Evolutionary conservation across 2,113 vertebrate genomes (phyloP), one percentile per base, ranked within the genome.

Genomic region (Ailurus styani): DNA sequence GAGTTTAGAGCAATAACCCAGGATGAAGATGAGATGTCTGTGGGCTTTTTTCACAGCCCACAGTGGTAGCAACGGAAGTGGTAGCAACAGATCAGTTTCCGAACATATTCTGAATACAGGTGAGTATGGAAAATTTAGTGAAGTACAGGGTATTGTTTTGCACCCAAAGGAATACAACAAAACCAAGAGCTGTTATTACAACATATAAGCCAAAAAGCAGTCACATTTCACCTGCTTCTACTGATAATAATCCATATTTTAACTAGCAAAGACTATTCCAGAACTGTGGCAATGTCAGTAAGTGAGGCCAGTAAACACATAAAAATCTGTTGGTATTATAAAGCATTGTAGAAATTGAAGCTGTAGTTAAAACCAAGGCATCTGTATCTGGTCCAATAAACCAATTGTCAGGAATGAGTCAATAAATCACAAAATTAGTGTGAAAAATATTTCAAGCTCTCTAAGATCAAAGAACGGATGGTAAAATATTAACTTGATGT

Each of bases 401-500:
- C 97, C 97, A 64, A 96, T 3, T 57, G 81, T 96, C 86, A 94
- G 78, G 97, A 97, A 73, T 81, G 85, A 97, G 95, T 90, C 81
- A 93, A 93, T 97, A 98, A 86, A 95, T 96, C 94, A 95, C 90
- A 86, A 97, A 98, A 98, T 90, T 68, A 94, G 84, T 50, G 87
- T 96, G 95, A 81, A 96, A 96, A 97, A 98, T 86, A 97, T 85
- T 90, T 75, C 62, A 92, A 55, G 94, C 87, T 97, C 77, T 75
- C 97, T 55, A 82, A 96, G 96, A 98, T 98, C 97, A 97, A 98
- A 98, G 87, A 97, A 94, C n/a, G 93, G 79, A 75, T 79, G 88
- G 98, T 97, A 97, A 98, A 97, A 90, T 97, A 96, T 87, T 97
- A 97, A 98, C 97, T 96, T 96, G 95, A 95, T 98, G 96, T 73